Evolutionary conservation across 2,888 invertebrate genomes (phyloP).

Genomic region (Cephus spinipes): DNA sequence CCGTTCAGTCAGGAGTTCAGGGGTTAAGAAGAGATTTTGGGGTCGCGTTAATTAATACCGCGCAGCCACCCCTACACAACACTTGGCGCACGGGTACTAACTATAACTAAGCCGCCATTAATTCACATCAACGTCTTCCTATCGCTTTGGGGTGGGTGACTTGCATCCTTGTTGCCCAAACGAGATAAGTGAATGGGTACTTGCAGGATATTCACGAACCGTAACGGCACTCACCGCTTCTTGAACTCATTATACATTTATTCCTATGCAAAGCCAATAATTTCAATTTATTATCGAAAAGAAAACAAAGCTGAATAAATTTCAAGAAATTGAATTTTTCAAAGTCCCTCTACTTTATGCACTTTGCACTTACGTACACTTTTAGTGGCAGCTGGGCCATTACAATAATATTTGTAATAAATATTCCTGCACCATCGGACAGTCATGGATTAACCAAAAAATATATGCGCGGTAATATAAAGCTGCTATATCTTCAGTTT

Average conservation of each 20-base stretch:
- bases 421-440: neutral
- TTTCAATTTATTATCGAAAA: neutral
- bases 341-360: neutral
- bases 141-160: conserved; percentile 56
- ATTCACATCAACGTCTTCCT: conserved; percentile 67
- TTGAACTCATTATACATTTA: neutral
- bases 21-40: conserved; percentile 63
- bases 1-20: conserved; percentile 53
- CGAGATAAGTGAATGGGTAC: conserved; percentile 48
- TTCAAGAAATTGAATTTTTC: neutral
- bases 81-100: conserved; percentile 38
- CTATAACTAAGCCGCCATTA: conserved; percentile 64
- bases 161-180: conserved; percentile 60
- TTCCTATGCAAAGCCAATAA: neutral
- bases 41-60: conserved; percentile 63
- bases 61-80: conserved; percentile 28
- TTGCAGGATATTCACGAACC: neutral
- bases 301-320: neutral
- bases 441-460: neutral
- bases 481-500: neutral
- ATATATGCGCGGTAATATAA: neutral
- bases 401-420: neutral
- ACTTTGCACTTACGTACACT: neutral
- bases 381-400: neutral
- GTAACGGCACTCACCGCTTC: neutral